Base-by-base conservation (phyloP, 2,888 invertebrate genomes). In the Tetragonula carbonaria region DNA sequence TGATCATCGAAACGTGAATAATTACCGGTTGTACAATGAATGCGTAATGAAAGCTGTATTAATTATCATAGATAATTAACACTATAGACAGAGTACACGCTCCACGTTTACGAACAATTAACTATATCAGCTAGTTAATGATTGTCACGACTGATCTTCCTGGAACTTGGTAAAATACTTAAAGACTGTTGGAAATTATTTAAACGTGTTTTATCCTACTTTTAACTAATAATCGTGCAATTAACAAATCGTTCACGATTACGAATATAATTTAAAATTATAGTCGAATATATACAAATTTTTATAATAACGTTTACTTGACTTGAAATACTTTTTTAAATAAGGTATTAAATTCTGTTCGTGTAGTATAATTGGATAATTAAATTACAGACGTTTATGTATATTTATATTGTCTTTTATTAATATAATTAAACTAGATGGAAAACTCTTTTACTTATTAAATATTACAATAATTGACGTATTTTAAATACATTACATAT, bases 1-100 rank as follows among this genome's bases (percentile, higher is more conserved):
- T 75, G 81, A 85, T 74, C 80, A 85, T 82, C 76, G 71, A 76
- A 84, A 78, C 73, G 85, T 90, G 92, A 93, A 93, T 93, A 92
- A 93, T 93, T 92, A 90, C 80, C 67, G 75, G 81, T 65, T 67
- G 67, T 85, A 80, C 86, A 88, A 92, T 93, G 90, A 93, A 93
- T 93, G 91, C 87, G 82, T 90, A 93, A 90, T 86, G 84, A 79
- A 80, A 85, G 79, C 90, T 89, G 90, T 91, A 92, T 92, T 92
- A 92, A 93, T 92, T 92, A 92, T 90, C 91, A 90, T 91, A 88
- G 89, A 90, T 92, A 92, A 92, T 92, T 89, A 83, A 87, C 80
- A 81, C 80, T 63, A 65, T 71, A 66, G 45, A 55, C 53, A 72
- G 63, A 75, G 59, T 45, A 59, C 59, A 33, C 73, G 67, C 45